Conservation (phyloP, 2,113 vertebrate genomes). For the Engraulis encrasicolus region DNA sequence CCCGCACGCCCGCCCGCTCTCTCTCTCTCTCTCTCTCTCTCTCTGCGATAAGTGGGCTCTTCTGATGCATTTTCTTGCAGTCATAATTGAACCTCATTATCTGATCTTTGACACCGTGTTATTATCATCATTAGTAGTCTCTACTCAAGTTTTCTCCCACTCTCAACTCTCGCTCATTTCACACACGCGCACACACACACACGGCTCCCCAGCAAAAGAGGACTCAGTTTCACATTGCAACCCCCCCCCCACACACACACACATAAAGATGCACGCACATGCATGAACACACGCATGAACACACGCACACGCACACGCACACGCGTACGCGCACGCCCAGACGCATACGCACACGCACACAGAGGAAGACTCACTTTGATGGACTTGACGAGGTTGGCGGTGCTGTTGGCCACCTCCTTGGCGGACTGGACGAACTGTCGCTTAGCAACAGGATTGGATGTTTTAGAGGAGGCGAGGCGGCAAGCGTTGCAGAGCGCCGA, state of each 20-base stretch:
- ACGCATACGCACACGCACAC: not conserved
- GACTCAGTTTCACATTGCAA: too few relatives aligned
- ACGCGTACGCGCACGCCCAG: not conserved
- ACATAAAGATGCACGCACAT: not conserved
- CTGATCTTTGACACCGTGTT: not conserved
- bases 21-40: not conserved
- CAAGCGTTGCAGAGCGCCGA: constrained; percentile 96
- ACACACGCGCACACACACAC: not conserved
- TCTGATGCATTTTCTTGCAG: not conserved
- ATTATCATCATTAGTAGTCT: not conserved
- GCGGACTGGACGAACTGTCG: constrained; percentile 97
- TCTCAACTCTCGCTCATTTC: not conserved
- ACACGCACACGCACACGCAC: not conserved
- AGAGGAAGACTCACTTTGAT: constrained; percentile 83
- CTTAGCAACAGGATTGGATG: constrained; percentile 93
- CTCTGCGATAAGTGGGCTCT: not conserved
- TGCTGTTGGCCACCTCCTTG: constrained; percentile 98
- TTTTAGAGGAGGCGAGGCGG: constrained; percentile 91
- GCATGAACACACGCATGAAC: too few relatives aligned
- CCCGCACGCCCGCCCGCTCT: not conserved
- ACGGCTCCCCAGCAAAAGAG: too few relatives aligned
- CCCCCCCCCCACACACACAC: not conserved
- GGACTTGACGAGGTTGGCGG: constrained; percentile 96
- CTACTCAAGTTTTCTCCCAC: not conserved
- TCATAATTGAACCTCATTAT: not conserved